Conservation (phyloP, 2,888 invertebrate genomes). For the Stenotaenia linearis region DNA sequence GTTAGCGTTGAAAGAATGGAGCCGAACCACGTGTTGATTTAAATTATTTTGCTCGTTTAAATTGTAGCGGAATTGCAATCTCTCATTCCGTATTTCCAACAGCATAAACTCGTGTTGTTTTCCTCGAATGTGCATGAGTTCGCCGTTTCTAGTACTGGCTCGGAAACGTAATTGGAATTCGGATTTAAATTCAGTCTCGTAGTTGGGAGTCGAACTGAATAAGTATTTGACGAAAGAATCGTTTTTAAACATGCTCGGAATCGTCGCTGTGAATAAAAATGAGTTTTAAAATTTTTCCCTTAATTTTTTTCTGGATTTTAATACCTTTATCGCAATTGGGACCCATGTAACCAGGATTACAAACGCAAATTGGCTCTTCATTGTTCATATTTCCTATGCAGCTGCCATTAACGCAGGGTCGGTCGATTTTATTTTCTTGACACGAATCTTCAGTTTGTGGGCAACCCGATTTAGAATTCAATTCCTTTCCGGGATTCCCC, state of each 20-base stretch:
- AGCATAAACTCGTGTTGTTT: slow-evolving; percentile 42
- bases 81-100: slow-evolving; percentile 42
- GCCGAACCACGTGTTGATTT: slow-evolving; percentile 36
- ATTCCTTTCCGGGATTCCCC: slow-evolving; percentile 62
- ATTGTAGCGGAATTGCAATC: slow-evolving; percentile 46
- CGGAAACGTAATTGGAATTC: slow-evolving; percentile 50
- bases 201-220: not conserved
- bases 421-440: slow-evolving; percentile 44
- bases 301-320: too few species aligned
- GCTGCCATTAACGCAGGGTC: slow-evolving; percentile 35
- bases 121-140: slow-evolving; percentile 43
- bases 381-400: slow-evolving; percentile 42
- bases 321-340: slow-evolving; percentile 45
- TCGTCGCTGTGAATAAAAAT: slow-evolving; percentile 34
- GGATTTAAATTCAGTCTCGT: slow-evolving; percentile 40
- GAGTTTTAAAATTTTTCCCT: too few species aligned
- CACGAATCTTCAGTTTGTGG: slow-evolving; percentile 47
- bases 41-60: slow-evolving; percentile 41
- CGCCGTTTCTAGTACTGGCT: slow-evolving; percentile 46
- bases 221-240: slow-evolving; percentile 48
- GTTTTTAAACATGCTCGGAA: slow-evolving; percentile 39
- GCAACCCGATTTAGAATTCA: slow-evolving; percentile 45
- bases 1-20: slow-evolving; percentile 41
- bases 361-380: slow-evolving; percentile 47
- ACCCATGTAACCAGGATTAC: slow-evolving; percentile 51